Conservation (phyloP, 1,140 invertebrate species). For the Lepidurus apus region DNA sequence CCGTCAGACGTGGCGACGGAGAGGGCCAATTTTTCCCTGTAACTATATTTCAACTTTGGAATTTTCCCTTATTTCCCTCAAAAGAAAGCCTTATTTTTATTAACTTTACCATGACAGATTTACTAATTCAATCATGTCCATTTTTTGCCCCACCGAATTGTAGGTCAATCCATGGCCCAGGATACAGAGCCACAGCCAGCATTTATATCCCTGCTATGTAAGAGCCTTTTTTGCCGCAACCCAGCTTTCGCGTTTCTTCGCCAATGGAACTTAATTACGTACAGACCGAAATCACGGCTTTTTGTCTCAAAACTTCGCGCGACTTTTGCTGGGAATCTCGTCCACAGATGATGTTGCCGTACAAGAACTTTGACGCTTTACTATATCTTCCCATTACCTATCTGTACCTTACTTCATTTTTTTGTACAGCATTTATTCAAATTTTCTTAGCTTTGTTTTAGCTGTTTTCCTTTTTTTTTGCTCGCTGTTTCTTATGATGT, state of each 20-base stretch:
- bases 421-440: not conserved
- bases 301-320: not conserved
- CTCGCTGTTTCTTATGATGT: not conserved
- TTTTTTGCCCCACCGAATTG: not conserved
- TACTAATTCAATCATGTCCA: not conserved
- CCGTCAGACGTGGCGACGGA: not conserved
- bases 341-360: not conserved
- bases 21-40: not conserved
- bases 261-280: not conserved
- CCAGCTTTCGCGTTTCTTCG: conserved; percentile 10
- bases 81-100: too few species aligned
- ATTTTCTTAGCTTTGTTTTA: not conserved
- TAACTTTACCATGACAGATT: not conserved
- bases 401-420: not conserved
- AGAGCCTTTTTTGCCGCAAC: not conserved
- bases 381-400: conserved; percentile 11
- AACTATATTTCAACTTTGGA: not conserved
- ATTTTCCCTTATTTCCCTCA: not conserved
- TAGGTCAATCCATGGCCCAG: conserved; percentile 14
- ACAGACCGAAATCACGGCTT: not conserved
- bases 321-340: not conserved
- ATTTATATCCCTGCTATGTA: conserved; percentile 22
- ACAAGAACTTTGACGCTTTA: conserved; percentile 13
- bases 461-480: not conserved
- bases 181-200: conserved; percentile 16